Percentiles rank a stretch among this genome's conserved stretches.
Evolutionary conservation across 2,113 vertebrate species (phyloP).

Genomic region (Tetrao urogallus): DNA sequence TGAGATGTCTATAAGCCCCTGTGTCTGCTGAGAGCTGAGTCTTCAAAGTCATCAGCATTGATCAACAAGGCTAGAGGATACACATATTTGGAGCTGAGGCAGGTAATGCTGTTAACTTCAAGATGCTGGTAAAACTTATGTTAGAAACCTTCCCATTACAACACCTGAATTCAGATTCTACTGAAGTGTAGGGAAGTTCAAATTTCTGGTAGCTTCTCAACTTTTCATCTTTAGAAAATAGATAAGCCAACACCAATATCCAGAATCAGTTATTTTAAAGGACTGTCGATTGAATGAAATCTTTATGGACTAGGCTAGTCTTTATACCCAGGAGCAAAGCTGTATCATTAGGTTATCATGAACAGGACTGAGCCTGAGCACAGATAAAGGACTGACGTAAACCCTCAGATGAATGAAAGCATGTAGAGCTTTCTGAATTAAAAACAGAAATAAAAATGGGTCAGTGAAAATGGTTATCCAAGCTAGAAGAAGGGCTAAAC

Average conservation of each 20-base stretch:
- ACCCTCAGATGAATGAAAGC: background rate
- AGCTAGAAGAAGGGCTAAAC: background rate
- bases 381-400: constrained; percentile 36
- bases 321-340: background rate
- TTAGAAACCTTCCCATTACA: background rate
- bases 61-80: background rate
- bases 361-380: background rate
- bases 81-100: background rate
- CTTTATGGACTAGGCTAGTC: background rate
- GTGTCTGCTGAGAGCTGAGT: background rate
- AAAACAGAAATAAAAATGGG: background rate
- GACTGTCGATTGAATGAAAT: background rate
- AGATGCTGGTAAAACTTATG: background rate
- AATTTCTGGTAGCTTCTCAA: background rate
- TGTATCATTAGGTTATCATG: background rate
- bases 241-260: background rate
- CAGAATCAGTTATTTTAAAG: background rate
- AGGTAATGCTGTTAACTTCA: background rate
- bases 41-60: background rate
- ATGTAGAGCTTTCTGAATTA: constrained; percentile 3
- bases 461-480: background rate
- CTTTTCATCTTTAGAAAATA: background rate
- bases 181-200: background rate
- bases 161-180: background rate
- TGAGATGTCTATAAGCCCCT: background rate